Evolutionary conservation across 2,113 vertebrate species (phyloP).

Genomic region (Ranitomeya imitator): DNA sequence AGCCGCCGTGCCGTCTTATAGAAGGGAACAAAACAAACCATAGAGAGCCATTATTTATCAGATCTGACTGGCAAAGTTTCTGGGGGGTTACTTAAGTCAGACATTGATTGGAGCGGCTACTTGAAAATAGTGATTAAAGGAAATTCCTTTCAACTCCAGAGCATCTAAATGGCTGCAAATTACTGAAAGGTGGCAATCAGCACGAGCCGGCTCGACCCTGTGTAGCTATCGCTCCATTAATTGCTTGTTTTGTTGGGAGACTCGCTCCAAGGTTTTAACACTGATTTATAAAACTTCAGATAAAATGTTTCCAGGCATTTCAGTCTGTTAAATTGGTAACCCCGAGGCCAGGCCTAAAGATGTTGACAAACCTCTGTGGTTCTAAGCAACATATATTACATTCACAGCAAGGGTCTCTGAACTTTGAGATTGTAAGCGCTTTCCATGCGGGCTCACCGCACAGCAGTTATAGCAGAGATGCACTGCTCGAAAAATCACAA

Average conservation of each 20-base stretch:
- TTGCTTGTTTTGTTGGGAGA: slow-evolving; percentile 48
- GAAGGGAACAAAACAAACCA: background rate
- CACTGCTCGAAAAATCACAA: slow-evolving; percentile 19
- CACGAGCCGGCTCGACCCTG: slow-evolving; percentile 32
- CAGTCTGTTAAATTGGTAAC: slow-evolving; percentile 42
- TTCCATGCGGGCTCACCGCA: slow-evolving; percentile 13
- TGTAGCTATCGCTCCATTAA: slow-evolving; percentile 34
- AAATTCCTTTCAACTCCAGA: slow-evolving; percentile 39
- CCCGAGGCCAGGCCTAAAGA: slow-evolving; percentile 35
- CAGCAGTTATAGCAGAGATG: slow-evolving; percentile 16
- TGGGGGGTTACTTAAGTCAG: slow-evolving; percentile 19
- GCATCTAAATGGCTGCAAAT: slow-evolving; percentile 52
- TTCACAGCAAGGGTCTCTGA: slow-evolving; percentile 43
- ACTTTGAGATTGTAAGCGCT: slow-evolving; percentile 30
- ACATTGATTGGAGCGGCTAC: slow-evolving; percentile 35
- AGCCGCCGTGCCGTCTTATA: background rate
- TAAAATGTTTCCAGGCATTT: slow-evolving; percentile 49
- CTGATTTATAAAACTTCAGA: slow-evolving; percentile 42
- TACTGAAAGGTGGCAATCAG: slow-evolving; percentile 48
- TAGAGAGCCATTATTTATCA: background rate
- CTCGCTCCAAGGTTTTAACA: slow-evolving; percentile 40
- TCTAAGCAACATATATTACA: slow-evolving; percentile 38
- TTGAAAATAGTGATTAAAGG: slow-evolving; percentile 37
- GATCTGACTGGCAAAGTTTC: background rate
- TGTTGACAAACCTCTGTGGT: slow-evolving; percentile 36